A percentile compares a stretch with the other conserved stretches of the same genome.
These are phyloP conservation scores for Cynocephalus volans DNA, from an alignment of 2,113 vertebrate species.

Conservation along the genomic window DNA sequence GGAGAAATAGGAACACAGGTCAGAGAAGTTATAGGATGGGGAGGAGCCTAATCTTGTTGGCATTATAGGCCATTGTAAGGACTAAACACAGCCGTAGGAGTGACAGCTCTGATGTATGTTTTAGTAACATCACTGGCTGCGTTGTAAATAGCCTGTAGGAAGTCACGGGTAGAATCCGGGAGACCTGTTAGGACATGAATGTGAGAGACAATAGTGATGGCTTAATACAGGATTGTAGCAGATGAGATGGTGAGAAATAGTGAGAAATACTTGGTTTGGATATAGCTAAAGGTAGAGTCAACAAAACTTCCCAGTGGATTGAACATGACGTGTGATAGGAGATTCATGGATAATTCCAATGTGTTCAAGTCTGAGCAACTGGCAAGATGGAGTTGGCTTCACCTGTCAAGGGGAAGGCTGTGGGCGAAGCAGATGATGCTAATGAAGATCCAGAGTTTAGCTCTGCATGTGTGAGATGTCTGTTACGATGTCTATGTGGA, in stretches of 20 bases:
- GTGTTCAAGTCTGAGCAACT: neutral
- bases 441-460: neutral
- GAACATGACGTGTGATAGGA: neutral
- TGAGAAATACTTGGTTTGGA: neutral
- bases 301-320: neutral
- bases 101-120: neutral
- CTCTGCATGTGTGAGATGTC: neutral
- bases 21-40: neutral
- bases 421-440: neutral
- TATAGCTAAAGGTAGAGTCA: neutral
- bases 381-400: neutral
- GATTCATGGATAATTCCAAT: neutral
- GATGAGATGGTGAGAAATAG: fast-evolving
- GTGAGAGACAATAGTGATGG: neutral
- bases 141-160: neutral
- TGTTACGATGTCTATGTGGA: neutral
- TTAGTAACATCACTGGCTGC: neutral
- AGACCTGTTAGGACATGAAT: neutral
- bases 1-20: neutral
- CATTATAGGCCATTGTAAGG: neutral
- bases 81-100: neutral
- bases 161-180: neutral
- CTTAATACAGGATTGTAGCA: neutral
- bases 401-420: neutral
- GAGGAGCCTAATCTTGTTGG: neutral